Evolutionary conservation across 2,888 invertebrate species (phyloP), one percentile per base, ranked within the genome.

Genomic region (Mimumesa dahlbomi): DNA sequence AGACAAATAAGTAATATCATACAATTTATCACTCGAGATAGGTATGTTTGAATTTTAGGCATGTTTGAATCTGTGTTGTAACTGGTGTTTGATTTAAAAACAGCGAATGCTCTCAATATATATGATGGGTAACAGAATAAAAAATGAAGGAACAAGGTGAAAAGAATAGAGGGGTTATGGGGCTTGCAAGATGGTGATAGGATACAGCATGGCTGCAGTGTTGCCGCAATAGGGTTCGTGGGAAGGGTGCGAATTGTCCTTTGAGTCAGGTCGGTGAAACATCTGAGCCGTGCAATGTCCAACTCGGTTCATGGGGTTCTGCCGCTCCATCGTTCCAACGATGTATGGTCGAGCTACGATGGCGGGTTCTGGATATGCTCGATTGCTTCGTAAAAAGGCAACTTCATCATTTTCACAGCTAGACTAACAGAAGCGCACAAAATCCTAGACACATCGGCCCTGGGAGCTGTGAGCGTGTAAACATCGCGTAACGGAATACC

Each of bases 251-350:
- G 83, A 83, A 82, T 81, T 76, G 72, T 83, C 82, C 85, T 86
- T 86, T 86, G 86, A 86, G 82, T 80, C 82, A 82, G 85, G 82
- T 74, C 75, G 77, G 75, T 64, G 75, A 31, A 83, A 75, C 83
- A 85, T 77, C 75, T 85, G 82, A 85, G 74, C 85, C 85, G 84
- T 86, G 82, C 82, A 81, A 83, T 79, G 79, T 84, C 82, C 84
- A 81, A 73, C 79, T 79, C 61, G 79, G 72, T 72, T 64, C 79
- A 71, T 25, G 69, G 63, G 63, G 49, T 25, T 59, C 53, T 56
- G 58, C 53, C 61, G 50, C 46, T 25, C 25, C n/a, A n/a, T n/a
- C n/a, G n/a, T n/a, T n/a, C n/a, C n/a, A n/a, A n/a, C n/a, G n/a
- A n/a, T 38, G 66, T 69, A 80, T 74, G 77, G 63, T 77, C 73